Evolutionary conservation across 2,113 vertebrate species (phyloP).

Genomic region (Menura novaehollandiae): DNA sequence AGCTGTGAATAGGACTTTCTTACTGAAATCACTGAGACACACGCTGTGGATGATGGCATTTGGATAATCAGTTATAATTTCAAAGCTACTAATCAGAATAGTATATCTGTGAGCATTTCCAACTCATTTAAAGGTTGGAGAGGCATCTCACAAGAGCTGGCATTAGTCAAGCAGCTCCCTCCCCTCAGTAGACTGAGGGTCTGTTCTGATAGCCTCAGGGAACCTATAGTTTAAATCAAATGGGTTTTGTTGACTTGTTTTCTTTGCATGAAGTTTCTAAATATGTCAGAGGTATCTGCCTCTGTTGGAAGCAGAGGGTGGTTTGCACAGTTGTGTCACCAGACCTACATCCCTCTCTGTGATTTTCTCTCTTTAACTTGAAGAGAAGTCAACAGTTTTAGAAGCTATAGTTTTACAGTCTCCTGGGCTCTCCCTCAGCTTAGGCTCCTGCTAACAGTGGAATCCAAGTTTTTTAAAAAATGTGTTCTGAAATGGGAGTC

Average conservation of each 20-base stretch:
- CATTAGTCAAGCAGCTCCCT: slow-evolving; percentile 19
- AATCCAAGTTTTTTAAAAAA: not conserved
- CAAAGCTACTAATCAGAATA: not conserved
- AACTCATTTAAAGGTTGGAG: slow-evolving; percentile 19
- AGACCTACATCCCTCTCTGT: not conserved
- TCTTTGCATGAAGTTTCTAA: not conserved
- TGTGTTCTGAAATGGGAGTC: not conserved
- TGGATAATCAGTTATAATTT: not conserved
- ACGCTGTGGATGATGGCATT: not conserved
- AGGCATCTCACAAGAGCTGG: slow-evolving; percentile 34
- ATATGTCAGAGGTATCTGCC: not conserved
- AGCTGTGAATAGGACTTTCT: not conserved
- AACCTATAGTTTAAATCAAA: not conserved
- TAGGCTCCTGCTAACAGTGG: not conserved
- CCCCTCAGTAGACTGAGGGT: not conserved
- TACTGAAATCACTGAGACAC: not conserved
- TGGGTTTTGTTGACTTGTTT: not conserved
- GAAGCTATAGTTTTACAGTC: not conserved
- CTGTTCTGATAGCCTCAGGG: slow-evolving; percentile 13
- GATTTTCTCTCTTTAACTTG: not conserved
- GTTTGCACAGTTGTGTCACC: not conserved
- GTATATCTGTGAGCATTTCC: not conserved
- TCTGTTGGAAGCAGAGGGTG: not conserved
- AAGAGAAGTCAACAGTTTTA: not conserved
- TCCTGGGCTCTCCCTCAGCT: not conserved